Conservation (phyloP, 1,140 invertebrate species). For the Rhagoletis zephyria region DNA sequence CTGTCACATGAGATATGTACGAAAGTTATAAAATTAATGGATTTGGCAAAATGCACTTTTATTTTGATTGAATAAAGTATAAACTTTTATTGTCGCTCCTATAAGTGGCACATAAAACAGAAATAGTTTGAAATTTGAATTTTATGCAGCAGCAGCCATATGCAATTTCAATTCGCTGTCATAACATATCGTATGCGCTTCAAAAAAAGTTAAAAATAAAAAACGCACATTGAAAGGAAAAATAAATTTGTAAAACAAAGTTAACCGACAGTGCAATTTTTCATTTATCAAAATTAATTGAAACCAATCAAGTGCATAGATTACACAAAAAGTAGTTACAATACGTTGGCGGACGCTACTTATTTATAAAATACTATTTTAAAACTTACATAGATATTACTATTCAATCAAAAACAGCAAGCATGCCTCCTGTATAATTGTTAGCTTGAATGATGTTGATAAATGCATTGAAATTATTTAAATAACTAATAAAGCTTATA, state of each 20-base stretch:
- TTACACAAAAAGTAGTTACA: not conserved
- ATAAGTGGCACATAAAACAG: not conserved
- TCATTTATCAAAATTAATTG: constrained; percentile 40
- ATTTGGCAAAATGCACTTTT: not conserved
- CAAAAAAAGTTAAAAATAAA: not conserved
- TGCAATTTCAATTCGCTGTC: not conserved
- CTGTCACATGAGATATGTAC: too few species aligned
- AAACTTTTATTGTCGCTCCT: constrained; percentile 38
- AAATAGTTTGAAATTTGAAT: not conserved
- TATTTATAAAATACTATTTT: too few species aligned
- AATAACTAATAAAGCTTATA: too few species aligned
- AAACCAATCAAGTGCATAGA: constrained; percentile 19
- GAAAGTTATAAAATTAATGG: constrained; percentile 6
- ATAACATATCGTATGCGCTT: not conserved
- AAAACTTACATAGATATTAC: too few species aligned
- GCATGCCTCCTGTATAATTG: too few species aligned
- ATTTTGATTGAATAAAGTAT: constrained; percentile 24
- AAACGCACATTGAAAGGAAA: not conserved
- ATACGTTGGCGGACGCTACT: too few species aligned
- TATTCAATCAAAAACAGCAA: too few species aligned
- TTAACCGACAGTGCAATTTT: not conserved
- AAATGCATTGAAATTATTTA: too few species aligned
- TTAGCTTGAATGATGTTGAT: too few species aligned
- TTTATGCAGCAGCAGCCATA: not conserved
- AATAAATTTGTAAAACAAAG: not conserved